These are phyloP conservation scores for Campylomormyrus numenius DNA, from an alignment of 2,113 vertebrate genomes.

Conservation along the genomic window DNA sequence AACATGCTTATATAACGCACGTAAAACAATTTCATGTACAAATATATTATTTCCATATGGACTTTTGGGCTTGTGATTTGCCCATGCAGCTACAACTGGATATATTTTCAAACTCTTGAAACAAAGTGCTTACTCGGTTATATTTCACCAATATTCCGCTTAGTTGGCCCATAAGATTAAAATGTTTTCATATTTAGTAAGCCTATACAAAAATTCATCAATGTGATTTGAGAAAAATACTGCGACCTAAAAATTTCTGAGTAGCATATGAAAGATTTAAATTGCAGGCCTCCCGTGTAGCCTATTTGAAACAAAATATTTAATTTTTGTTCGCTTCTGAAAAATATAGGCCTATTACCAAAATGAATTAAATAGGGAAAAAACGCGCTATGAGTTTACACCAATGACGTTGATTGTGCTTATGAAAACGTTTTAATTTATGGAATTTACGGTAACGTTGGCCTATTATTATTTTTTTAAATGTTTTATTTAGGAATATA, in stretches of 20 bases:
- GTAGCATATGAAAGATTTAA: not conserved
- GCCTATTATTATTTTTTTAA: not conserved
- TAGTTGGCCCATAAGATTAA: not conserved
- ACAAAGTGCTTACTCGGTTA: not conserved
- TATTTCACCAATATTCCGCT: not conserved
- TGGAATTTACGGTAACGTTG: not conserved
- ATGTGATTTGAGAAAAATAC: not conserved
- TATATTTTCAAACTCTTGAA: not conserved
- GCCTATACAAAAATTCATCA: not conserved
- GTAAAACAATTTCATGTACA: not conserved
- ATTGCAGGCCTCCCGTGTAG: not conserved
- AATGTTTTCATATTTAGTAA: not conserved
- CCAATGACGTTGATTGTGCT: not conserved
- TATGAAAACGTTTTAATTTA: not conserved
- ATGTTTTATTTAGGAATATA: not conserved
- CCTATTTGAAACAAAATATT: not conserved
- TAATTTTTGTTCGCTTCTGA: not conserved
- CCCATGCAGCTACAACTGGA: not conserved
- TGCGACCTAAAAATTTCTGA: not conserved
- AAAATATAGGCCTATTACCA: not conserved
- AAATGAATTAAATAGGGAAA: not conserved
- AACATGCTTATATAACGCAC: not conserved
- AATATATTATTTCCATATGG: not conserved
- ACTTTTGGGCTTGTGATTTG: not conserved
- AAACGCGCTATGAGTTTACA: not conserved